Evolutionary conservation across 2,888 invertebrate species (phyloP), one percentile per base, ranked within the genome.

Genomic region (Gastracanthus pulcherrimus): DNA sequence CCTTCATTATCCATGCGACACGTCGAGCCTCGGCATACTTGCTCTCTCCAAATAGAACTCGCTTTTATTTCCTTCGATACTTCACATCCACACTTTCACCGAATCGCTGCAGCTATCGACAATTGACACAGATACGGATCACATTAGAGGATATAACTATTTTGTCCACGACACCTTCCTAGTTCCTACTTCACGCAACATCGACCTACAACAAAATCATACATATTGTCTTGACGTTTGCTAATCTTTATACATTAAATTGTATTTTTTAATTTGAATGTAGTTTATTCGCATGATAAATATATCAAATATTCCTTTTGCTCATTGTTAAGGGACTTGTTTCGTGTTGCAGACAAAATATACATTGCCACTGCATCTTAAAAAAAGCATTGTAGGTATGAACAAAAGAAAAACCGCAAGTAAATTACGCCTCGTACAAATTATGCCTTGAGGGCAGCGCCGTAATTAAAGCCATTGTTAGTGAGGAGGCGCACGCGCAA

Each of bases 401-500:
- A 60, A 74, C 26, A 80, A 80, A 74, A 67, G 74, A 80, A 74
- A 58, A 55, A 60, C 74, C 79, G 45, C 79, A 66, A 72, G 72
- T 72, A 72, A 64, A 79, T 79, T 72, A 79, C 45, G 51, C 23
- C 34, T 19, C 48, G 67, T 67, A 60, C 48, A 80, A 80, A 74
- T 74, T 74, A 74, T 69, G 60, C 74, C 80, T 69, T 13, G 66
- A 64, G 72, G 72, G 66, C 45, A 34, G 26, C 55, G 72, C 23
- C 38, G 67, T 74, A 74, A 79, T 79, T 80, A 80, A 80, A 80
- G 80, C 38, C 80, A 80, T 74, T 69, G 80, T 80, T 79, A 36
- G 36, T 9, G 75, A n/a, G 19, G 38, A n/a, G 67, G 69, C 5
- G 13, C 48, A 19, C 66, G 48, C 60, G 26, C 34, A 26, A 38